These are phyloP conservation scores for Selenia dentaria DNA, from an alignment of 2,888 invertebrate species.

Conservation along the genomic window DNA sequence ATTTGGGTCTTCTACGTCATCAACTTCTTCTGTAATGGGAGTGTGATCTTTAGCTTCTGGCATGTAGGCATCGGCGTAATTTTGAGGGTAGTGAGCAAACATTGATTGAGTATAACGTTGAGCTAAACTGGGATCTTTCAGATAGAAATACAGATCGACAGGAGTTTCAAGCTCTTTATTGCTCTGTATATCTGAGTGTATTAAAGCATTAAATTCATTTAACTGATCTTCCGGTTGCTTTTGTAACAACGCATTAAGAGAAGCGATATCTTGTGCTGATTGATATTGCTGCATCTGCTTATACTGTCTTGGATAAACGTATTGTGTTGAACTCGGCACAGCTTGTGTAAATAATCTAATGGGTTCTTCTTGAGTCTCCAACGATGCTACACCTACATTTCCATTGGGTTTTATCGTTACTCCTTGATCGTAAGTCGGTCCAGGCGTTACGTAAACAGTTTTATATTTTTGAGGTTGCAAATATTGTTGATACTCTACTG, in stretches of 20 bases:
- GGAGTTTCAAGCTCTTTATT: constrained; percentile 54
- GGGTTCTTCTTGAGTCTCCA: constrained; percentile 40
- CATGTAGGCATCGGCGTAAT: constrained; percentile 52
- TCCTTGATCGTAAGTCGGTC: constrained; percentile 62
- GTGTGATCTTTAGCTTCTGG: constrained; percentile 58
- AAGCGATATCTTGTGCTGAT: constrained; percentile 65
- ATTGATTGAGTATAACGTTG: constrained; percentile 46
- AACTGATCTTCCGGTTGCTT: constrained; percentile 78
- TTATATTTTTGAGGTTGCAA: constrained; percentile 52
- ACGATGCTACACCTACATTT: constrained; percentile 52
- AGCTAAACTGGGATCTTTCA: constrained; percentile 52
- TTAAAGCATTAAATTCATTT: constrained; percentile 74
- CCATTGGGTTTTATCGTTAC: constrained; percentile 73
- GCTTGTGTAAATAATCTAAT: constrained; percentile 55
- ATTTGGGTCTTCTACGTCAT: constrained; percentile 69
- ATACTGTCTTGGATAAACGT: constrained; percentile 63
- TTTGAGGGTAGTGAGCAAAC: constrained; percentile 48
- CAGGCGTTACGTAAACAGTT: constrained; percentile 55
- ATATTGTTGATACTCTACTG: constrained; percentile 56
- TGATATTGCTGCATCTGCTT: constrained; percentile 60
- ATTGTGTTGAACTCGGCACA: constrained; percentile 55
- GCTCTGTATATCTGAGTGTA: constrained; percentile 46
- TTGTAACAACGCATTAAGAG: constrained; percentile 72
- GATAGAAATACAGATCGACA: constrained; percentile 65
- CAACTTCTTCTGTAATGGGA: constrained; percentile 73